These are phyloP conservation scores for Archips xylosteana DNA, from an alignment of 2,888 invertebrate species.

Conservation along the genomic window DNA sequence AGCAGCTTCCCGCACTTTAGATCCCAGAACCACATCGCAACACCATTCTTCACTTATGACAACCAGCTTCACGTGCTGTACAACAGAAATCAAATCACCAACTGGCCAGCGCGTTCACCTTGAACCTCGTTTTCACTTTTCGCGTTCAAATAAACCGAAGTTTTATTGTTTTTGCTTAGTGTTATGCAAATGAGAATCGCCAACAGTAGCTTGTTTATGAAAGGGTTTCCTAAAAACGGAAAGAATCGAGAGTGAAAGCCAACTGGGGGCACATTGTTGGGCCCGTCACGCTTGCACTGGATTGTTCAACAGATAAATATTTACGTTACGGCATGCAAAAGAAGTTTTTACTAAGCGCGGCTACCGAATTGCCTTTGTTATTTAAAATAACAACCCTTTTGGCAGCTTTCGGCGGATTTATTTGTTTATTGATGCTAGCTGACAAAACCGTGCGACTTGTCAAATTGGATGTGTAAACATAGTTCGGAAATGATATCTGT, in stretches of 20 bases:
- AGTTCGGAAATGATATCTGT: conserved; percentile 41
- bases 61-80: conserved; percentile 65
- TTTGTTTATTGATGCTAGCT: conserved; percentile 62
- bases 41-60: conserved; percentile 20
- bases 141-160: conserved; percentile 72
- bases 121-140: conserved; percentile 83
- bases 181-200: conserved; percentile 79
- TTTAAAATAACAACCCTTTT: conserved; percentile 77
- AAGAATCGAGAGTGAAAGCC: conserved; percentile 81
- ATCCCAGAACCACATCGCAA: neutral
- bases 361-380: conserved; percentile 81
- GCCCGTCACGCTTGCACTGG: conserved; percentile 71
- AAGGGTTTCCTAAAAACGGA: conserved; percentile 75
- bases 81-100: conserved; percentile 69
- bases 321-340: conserved; percentile 82
- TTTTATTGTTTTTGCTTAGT: conserved; percentile 74
- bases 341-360: conserved; percentile 71
- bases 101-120: conserved; percentile 72
- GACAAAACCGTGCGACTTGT: conserved; percentile 59
- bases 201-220: conserved; percentile 76
- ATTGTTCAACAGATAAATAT: conserved; percentile 79
- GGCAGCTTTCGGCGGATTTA: conserved; percentile 65
- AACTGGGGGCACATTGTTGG: conserved; percentile 76
- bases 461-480: conserved; percentile 56
- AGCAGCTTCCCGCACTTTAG: conserved; percentile 1